Base-by-base conservation (phyloP, 2,113 vertebrate genomes). In the Rana temporaria region DNA sequence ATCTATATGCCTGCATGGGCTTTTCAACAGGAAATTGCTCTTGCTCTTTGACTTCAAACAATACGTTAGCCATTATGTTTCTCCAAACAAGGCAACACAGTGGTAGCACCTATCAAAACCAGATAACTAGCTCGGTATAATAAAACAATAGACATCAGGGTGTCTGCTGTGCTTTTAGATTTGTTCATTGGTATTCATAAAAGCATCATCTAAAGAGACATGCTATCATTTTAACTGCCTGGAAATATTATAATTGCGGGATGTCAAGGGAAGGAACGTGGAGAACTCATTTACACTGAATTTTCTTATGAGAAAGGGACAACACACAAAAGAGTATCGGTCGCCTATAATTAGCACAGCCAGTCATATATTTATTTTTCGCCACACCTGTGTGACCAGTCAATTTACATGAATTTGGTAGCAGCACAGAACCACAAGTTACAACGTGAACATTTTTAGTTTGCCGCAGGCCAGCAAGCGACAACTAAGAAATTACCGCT, bases 241-340 rank as follows among this genome's bases (percentile, higher is more conserved):
- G 56, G 22, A 73, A 73, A 73, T 73, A 73, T 73, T 57, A 57
- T 30, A 73, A 57, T 73, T 17, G 69, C 69, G 26, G 48, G 55
- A 73, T 22, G 70, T 19, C 9, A 32, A 72, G 55, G 7, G 52
- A 57, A 73, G 22, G 48, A 71, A 48, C 42, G 14, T 8, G 9
- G 42, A 48, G 42, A 48, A 48, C 42, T n/a, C 16, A 73, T 73
- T 30, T 57, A 57, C 53, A 73, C 57, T 48, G 12, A 48, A 48
- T 48, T 11, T 56, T 57, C 30, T n/a, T 73, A 56, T 73, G n/a
- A 32, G 30, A 70, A 38, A 67, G 56, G 59, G 59, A 60, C 6
- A 32, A 2, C 71, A 59, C 55, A 20, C 55, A 34, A 48, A 48
- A 11, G 42, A 48, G 42, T 12, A 48, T 48, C 8, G 1, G 42